Evolutionary conservation across 2,888 invertebrate genomes (phyloP).

Genomic region (Zhengitettix transpicula): DNA sequence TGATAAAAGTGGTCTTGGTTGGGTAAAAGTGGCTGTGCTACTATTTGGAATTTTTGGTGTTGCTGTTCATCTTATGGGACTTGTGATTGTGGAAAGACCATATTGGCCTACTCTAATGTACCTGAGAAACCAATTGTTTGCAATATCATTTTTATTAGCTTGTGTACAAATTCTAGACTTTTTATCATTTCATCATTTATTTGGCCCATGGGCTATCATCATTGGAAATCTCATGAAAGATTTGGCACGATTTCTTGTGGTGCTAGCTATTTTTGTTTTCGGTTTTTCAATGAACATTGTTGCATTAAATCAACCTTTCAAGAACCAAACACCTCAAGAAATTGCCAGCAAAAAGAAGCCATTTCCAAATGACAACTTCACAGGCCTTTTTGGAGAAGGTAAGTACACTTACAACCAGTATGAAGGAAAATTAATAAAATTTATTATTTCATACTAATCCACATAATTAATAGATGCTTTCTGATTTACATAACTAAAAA

Average conservation of each 20-base stretch:
- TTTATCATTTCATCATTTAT: conserved; percentile 94
- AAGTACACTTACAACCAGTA: conserved; percentile 30
- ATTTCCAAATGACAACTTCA: conserved; percentile 18
- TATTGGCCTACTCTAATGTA: conserved; percentile 83
- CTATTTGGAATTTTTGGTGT: conserved; percentile 82
- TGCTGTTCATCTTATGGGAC: conserved; percentile 70
- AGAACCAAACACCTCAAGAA: conserved; percentile 46
- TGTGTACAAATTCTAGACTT: conserved; percentile 97
- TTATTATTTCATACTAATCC: too few species aligned
- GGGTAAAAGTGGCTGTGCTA: conserved; percentile 76
- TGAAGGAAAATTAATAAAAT: too few species aligned
- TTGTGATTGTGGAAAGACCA: conserved; percentile 43
- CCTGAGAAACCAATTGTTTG: conserved; percentile 92
- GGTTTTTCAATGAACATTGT: conserved; percentile 97
- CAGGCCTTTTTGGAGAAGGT: conserved; percentile 57
- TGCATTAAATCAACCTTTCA: conserved; percentile 87
- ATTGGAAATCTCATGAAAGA: conserved; percentile 91
- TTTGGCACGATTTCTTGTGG: conserved; percentile 90
- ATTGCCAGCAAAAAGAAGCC: conserved; percentile 26
- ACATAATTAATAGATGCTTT: not conserved
- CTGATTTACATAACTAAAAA: not conserved
- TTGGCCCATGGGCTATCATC: conserved; percentile 99
- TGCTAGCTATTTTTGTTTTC: conserved; percentile 92
- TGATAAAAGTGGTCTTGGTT: conserved; percentile 91
- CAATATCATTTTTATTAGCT: conserved; percentile 82